Evolutionary conservation across 2,888 invertebrate species (phyloP).

Genomic region (Lordiphosa fenestrarum): DNA sequence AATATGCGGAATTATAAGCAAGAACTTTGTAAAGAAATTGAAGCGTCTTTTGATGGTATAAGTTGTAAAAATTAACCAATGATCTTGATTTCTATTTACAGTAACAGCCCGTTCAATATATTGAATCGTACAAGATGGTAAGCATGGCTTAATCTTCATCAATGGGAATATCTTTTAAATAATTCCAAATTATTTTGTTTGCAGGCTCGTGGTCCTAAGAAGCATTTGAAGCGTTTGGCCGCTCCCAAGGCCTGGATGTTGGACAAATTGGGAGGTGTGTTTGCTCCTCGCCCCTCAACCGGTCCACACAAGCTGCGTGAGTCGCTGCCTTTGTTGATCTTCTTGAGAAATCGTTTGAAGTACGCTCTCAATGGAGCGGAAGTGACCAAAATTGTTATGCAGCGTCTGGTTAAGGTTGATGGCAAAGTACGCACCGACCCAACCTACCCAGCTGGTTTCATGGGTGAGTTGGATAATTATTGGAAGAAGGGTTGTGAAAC

Average conservation of each 20-base stretch:
- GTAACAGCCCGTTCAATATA: slow-evolving; percentile 35
- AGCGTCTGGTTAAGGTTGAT: slow-evolving; percentile 98
- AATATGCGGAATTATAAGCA: slow-evolving; percentile 10
- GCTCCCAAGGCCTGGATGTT: slow-evolving; percentile 99
- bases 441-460: slow-evolving; percentile 98
- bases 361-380: slow-evolving; percentile 98
- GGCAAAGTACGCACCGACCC: slow-evolving; percentile 98
- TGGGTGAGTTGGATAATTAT: slow-evolving; percentile 88
- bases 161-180: not conserved
- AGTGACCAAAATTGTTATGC: slow-evolving; percentile 98
- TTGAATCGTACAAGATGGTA: slow-evolving; percentile 80
- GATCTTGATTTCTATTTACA: slow-evolving; percentile 64
- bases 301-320: slow-evolving; percentile 99
- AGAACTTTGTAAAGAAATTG: slow-evolving; percentile 2
- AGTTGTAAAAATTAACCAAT: slow-evolving; percentile 1
- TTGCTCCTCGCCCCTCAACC: slow-evolving; percentile 97
- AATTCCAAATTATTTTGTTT: slow-evolving; percentile 52
- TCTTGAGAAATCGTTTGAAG: slow-evolving; percentile 97
- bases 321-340: slow-evolving; percentile 97
- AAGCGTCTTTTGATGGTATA: slow-evolving; percentile 3
- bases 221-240: slow-evolving; percentile 99
- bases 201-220: slow-evolving; percentile 98
- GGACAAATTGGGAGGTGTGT: slow-evolving; percentile 98
- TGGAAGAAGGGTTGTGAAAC: slow-evolving; percentile 66
- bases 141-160: slow-evolving; percentile 46